Percentiles rank a stretch among this genome's conserved stretches.
phyloP scores from a whole-genome alignment of 2,797 vertebrate species.

The Martes flavigula region DNA sequence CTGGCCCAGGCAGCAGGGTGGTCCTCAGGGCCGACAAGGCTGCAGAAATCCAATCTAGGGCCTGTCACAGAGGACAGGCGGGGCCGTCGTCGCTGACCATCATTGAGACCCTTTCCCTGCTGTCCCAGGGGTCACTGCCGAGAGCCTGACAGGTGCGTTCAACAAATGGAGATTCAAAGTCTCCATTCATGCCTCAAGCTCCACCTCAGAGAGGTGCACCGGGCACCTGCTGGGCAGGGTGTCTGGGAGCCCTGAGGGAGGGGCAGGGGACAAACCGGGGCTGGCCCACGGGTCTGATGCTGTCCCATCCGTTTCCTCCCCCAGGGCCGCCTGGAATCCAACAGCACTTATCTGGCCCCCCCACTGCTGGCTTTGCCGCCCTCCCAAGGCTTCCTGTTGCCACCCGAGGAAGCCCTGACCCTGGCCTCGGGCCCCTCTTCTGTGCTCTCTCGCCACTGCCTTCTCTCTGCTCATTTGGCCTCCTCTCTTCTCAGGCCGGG shows the following conservation, averaged over 20 bases:
- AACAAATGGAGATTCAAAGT: not conserved
- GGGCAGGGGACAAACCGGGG: not conserved
- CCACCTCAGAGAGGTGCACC: not conserved
- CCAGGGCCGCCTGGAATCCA: not conserved
- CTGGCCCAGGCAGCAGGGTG: slow-evolving; percentile 58
- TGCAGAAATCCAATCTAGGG: not conserved
- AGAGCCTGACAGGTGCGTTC: accelerated
- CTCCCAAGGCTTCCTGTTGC: accelerated
- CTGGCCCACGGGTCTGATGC: accelerated
- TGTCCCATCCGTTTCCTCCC: not conserved
- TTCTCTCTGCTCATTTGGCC: not conserved
- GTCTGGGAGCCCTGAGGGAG: not conserved
- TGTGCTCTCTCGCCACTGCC: not conserved
- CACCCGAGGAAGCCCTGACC: not conserved
- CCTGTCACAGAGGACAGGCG: slow-evolving; percentile 36
- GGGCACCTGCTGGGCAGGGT: not conserved
- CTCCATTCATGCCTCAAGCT: not conserved
- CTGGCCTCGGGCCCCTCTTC: not conserved
- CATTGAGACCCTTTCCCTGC: not conserved
- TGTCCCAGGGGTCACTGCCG: not conserved
- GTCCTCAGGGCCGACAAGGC: slow-evolving; percentile 37
- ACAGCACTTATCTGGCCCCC: not conserved
- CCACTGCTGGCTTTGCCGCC: not conserved
- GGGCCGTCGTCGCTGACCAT: accelerated
- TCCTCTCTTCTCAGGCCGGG: not conserved